Conservation (phyloP, 2,113 vertebrate species). For the Dicerorhinus sumatrensis region DNA sequence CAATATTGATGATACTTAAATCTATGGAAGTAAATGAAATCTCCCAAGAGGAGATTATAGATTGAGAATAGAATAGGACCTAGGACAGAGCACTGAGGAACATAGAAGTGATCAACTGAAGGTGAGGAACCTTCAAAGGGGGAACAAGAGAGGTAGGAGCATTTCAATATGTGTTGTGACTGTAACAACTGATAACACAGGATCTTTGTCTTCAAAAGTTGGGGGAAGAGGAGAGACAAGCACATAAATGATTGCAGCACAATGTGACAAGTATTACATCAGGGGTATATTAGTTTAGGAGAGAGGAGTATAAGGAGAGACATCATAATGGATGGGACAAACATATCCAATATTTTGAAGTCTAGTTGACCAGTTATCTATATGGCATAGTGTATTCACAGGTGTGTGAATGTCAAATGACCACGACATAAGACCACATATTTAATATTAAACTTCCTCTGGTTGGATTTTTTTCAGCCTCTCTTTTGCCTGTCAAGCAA, state of each 20-base stretch:
- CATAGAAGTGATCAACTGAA: not conserved
- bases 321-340: not conserved
- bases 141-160: not conserved
- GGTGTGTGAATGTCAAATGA: not conserved
- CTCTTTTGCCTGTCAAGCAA: not conserved
- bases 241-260: not conserved
- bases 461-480: constrained; percentile 25
- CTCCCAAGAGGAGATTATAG: not conserved
- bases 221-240: not conserved
- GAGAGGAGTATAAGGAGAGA: not conserved
- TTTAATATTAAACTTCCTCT: not conserved
- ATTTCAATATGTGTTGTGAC: not conserved
- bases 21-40: not conserved
- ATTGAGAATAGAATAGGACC: not conserved
- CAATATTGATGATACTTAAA: not conserved
- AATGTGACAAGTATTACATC: not conserved
- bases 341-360: not conserved
- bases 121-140: not conserved
- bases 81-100: not conserved
- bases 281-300: not conserved
- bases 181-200: not conserved
- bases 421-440: not conserved
- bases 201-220: not conserved
- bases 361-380: not conserved
- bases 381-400: not conserved